phyloP scores from a whole-genome alignment of 2,888 invertebrate genomes.

The Lycaena phlaeas region DNA sequence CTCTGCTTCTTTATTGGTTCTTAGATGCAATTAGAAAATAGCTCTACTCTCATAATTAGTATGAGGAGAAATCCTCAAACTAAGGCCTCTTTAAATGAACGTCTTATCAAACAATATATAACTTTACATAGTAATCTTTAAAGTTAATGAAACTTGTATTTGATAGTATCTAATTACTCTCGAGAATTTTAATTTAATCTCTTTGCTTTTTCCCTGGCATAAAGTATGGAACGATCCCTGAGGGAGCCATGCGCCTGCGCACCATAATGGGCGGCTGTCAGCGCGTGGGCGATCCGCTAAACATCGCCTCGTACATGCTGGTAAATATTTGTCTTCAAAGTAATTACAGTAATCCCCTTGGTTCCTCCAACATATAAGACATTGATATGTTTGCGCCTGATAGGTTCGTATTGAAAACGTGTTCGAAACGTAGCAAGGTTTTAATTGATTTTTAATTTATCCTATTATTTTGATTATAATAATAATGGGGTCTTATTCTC shows the following conservation, averaged over 20 bases:
- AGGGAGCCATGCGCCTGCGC: slow-evolving; percentile 36
- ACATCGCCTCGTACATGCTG: slow-evolving; percentile 51
- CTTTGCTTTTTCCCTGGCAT: slow-evolving; percentile 16
- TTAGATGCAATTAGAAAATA: no score
- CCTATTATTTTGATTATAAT: no score
- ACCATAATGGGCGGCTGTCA: slow-evolving; percentile 51
- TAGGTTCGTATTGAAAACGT: slow-evolving; percentile 17
- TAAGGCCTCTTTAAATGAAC: background rate
- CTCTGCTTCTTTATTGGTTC: no score
- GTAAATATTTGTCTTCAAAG: slow-evolving; percentile 64
- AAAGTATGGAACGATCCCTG: slow-evolving; percentile 36
- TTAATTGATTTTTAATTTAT: no score
- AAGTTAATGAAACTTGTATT: no score
- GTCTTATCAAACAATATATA: no score
- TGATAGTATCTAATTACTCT: slow-evolving; percentile 20
- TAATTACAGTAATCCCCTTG: slow-evolving; percentile 48
- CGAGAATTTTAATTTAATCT: slow-evolving; percentile 22
- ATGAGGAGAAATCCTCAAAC: no score
- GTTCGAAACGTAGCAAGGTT: no score
- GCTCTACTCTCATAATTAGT: no score
- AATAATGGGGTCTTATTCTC: no score
- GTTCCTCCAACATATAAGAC: slow-evolving; percentile 16
- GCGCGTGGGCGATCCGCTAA: slow-evolving; percentile 54
- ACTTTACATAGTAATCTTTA: no score
- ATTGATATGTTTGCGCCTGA: slow-evolving; percentile 21